phyloP scores from a whole-genome alignment of 2,797 vertebrate genomes.

The Mus minutoides region DNA sequence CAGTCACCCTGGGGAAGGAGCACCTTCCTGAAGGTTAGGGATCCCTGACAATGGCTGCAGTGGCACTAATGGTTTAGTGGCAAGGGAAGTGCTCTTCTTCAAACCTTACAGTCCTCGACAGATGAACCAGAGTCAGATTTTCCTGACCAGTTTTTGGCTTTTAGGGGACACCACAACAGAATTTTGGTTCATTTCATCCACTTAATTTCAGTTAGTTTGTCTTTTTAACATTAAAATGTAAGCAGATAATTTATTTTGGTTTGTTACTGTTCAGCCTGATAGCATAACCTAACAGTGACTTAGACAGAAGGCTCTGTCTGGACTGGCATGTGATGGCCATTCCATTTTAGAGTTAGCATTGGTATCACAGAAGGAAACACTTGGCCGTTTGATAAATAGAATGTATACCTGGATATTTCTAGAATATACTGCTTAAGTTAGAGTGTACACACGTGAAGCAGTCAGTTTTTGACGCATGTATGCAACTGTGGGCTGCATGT shows the following conservation, averaged over 20 bases:
- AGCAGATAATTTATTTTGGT: neutral
- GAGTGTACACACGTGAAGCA: neutral
- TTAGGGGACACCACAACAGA: neutral
- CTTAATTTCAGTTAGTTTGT: neutral
- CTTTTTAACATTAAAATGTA: neutral
- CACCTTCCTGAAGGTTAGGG: neutral
- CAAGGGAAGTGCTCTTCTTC: neutral
- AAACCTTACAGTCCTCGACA: neutral
- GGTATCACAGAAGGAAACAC: neutral
- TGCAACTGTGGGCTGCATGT: neutral
- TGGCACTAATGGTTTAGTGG: neutral
- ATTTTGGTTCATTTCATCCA: neutral
- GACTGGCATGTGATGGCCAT: neutral
- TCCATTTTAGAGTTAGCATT: neutral
- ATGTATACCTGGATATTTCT: neutral
- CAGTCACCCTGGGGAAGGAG: no score
- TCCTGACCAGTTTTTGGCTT: neutral
- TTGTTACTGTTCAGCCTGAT: neutral
- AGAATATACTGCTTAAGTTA: neutral
- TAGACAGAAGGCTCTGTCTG: neutral
- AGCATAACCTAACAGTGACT: neutral
- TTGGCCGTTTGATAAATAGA: neutral
- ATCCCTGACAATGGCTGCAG: neutral
- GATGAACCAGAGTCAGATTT: neutral
- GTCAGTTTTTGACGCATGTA: neutral